phyloP scores from a whole-genome alignment of 2,113 vertebrate genomes.

The Pipa parva region DNA sequence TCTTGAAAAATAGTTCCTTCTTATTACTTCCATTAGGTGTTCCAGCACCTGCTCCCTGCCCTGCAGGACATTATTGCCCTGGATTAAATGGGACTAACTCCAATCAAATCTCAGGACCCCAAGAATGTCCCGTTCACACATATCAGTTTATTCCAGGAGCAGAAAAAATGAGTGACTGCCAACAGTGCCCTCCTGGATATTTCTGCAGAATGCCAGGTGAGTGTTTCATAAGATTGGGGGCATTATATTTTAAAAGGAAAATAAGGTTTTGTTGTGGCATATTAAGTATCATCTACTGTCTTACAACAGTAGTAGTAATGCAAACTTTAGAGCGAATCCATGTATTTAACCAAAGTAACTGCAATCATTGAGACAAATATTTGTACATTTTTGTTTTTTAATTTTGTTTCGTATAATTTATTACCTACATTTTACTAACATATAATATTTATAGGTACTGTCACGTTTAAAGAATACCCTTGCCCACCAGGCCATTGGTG shows the following conservation, averaged over 20 bases:
- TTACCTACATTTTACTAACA: no score
- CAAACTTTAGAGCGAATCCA: no score
- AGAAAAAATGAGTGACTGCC: conserved; percentile 67
- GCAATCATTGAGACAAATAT: no score
- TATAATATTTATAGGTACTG: conserved; percentile 60
- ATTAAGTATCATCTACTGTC: no score
- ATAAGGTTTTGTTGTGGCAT: no score
- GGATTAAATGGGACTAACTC: conserved; percentile 56
- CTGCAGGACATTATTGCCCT: conserved; percentile 75
- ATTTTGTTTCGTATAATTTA: no score
- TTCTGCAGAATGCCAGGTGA: conserved; percentile 72
- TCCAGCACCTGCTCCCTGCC: conserved; percentile 60
- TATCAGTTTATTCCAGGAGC: conserved; percentile 67
- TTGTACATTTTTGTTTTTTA: no score
- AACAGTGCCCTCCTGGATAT: conserved; percentile 71
- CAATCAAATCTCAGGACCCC: conserved; percentile 54
- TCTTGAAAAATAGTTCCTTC: background rate
- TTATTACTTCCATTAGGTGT: conserved; percentile 58
- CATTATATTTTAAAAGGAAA: no score
- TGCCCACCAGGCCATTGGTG: conserved; percentile 88
- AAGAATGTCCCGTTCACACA: conserved; percentile 70
- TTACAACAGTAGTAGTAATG: no score
- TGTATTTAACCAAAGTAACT: no score
- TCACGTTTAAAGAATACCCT: conserved; percentile 59
- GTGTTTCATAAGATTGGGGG: no score